These are phyloP conservation scores for Micronycteris hirsuta DNA, from an alignment of 2,113 vertebrate genomes.

Conservation along the genomic window DNA sequence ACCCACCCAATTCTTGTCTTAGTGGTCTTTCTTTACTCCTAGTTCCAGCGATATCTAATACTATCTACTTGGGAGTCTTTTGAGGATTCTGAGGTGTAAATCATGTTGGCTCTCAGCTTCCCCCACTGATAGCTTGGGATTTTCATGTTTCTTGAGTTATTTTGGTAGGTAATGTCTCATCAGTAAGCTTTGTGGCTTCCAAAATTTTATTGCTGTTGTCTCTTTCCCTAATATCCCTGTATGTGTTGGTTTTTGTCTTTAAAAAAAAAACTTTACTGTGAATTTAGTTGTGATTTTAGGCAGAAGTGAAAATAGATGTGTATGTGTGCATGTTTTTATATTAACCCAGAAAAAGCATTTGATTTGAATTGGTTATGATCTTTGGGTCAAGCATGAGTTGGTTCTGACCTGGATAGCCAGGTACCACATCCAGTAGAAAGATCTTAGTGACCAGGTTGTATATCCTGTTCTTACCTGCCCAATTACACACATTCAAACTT, in stretches of 20 bases:
- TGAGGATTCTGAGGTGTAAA: neutral
- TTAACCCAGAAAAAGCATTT: neutral
- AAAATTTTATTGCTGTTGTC: neutral
- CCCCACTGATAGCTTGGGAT: neutral
- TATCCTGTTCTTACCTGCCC: neutral
- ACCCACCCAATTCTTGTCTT: neutral
- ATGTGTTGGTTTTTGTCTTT: neutral
- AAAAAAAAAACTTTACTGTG: neutral
- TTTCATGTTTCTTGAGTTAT: neutral
- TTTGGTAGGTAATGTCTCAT: neutral
- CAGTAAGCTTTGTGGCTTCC: neutral
- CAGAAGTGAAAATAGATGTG: neutral
- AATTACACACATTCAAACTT: neutral
- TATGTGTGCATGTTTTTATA: neutral
- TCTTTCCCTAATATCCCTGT: neutral
- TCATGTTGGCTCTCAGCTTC: neutral
- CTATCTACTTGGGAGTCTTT: neutral
- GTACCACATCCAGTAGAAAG: neutral
- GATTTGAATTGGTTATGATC: neutral
- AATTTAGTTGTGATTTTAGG: neutral
- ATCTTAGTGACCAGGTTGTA: neutral
- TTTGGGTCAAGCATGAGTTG: neutral
- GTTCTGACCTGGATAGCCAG: neutral
- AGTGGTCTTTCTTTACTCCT: neutral
- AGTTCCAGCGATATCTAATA: neutral